Percentiles rank a stretch among this genome's conserved stretches.
These are phyloP conservation scores for Columbina picui DNA, from an alignment of 2,113 vertebrate genomes.

Conservation along the genomic window DNA sequence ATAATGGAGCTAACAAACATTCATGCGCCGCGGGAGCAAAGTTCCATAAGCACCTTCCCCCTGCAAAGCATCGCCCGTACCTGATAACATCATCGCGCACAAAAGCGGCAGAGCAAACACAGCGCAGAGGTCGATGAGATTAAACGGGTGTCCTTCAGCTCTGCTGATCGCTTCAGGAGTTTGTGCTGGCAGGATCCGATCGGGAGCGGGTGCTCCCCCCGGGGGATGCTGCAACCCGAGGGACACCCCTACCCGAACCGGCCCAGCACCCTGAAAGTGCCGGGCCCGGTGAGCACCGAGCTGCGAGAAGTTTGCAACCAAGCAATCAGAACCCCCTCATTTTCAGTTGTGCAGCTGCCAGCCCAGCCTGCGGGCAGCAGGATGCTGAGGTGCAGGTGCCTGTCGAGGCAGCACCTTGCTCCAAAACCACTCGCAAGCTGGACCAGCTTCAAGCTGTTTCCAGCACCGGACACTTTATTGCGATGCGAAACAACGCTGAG, in stretches of 20 bases:
- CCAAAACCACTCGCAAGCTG: fast-evolving
- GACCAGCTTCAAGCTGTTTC: not conserved
- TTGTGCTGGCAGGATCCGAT: not conserved
- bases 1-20: not conserved
- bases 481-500: not conserved
- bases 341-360: not conserved
- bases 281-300: fast-evolving
- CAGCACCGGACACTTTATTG: fast-evolving
- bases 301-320: not conserved
- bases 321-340: not conserved
- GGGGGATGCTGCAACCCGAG: too few relatives aligned
- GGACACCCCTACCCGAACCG: too few relatives aligned
- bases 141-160: not conserved
- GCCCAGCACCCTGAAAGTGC: too few relatives aligned
- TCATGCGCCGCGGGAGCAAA: not conserved
- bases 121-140: fast-evolving
- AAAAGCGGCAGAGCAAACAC: fast-evolving
- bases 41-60: not conserved
- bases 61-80: fast-evolving
- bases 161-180: fast-evolving
- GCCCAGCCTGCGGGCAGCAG: fast-evolving
- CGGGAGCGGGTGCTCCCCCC: not conserved
- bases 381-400: not conserved
- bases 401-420: fast-evolving
- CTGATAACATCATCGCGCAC: fast-evolving